Percentiles rank a stretch among this genome's conserved stretches.
Conservation (phyloP, 1,140 invertebrate species). For the Drosophila persimilis region DNA sequence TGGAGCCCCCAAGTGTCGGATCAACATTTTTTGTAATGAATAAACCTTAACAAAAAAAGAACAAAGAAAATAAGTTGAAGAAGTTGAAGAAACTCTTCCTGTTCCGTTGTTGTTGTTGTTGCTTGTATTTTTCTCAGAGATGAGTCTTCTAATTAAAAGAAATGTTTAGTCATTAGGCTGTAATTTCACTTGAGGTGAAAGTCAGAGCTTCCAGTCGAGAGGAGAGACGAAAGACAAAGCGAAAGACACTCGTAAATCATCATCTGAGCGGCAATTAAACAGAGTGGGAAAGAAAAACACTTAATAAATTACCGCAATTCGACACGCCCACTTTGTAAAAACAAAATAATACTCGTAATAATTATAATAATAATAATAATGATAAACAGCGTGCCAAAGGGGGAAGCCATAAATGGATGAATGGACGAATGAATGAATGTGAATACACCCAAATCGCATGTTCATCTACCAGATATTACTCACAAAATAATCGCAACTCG, state of each 20-base stretch:
- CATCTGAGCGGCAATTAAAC: constrained; percentile 61
- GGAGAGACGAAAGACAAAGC: constrained; percentile 38
- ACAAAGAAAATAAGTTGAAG: constrained; percentile 37
- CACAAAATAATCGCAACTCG: constrained; percentile 15
- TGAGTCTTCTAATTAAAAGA: constrained; percentile 74
- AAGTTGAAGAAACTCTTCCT: constrained; percentile 53
- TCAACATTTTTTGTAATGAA: constrained; percentile 40
- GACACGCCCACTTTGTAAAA: constrained; percentile 60
- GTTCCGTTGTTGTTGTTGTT: constrained; percentile 46
- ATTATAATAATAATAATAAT: no score
- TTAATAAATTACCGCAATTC: constrained; percentile 63
- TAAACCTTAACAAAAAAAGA: constrained; percentile 32
- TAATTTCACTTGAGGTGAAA: constrained; percentile 78
- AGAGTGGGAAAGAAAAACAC: constrained; percentile 53
- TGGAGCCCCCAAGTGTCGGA: constrained; percentile 52
- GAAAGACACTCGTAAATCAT: constrained; percentile 49
- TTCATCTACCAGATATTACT: constrained; percentile 48
- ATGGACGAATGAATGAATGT: constrained; percentile 50
- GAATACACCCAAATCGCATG: constrained; percentile 37
- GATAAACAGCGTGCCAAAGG: constrained; percentile 7
- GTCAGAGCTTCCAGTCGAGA: constrained; percentile 37
- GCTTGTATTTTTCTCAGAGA: constrained; percentile 34
- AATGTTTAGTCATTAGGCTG: constrained; percentile 75
- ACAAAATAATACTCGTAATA: constrained; percentile 4
- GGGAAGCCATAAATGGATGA: constrained; percentile 41